Evolutionary conservation across 2,888 invertebrate species (phyloP).

Genomic region (Dorcus hopei): DNA sequence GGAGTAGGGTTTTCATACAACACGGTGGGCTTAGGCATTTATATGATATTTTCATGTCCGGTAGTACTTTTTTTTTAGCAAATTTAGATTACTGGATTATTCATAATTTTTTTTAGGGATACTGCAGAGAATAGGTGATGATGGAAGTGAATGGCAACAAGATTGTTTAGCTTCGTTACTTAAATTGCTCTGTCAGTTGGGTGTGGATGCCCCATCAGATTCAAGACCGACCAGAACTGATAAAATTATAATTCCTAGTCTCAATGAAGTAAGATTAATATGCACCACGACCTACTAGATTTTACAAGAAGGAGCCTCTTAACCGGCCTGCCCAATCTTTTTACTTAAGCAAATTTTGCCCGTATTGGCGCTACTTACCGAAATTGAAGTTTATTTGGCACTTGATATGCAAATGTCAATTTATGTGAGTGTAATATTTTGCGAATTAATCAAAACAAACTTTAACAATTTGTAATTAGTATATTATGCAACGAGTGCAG

Average conservation of each 20-base stretch:
- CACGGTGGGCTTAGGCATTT: slow-evolving; percentile 84
- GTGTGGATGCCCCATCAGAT: slow-evolving; percentile 59
- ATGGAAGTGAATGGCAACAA: slow-evolving; percentile 90
- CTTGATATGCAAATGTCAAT: too few species aligned
- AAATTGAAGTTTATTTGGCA: too few species aligned
- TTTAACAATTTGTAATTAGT: too few species aligned
- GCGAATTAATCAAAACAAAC: too few species aligned
- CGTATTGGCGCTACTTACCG: too few species aligned
- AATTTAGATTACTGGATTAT: background rate
- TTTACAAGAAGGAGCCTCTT: too few species aligned
- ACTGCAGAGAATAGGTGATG: slow-evolving; percentile 50
- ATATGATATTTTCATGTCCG: slow-evolving; percentile 90
- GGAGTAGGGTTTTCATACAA: slow-evolving; percentile 80
- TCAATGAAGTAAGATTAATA: slow-evolving; percentile 61
- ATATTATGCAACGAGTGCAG: too few species aligned
- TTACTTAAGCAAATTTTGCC: too few species aligned
- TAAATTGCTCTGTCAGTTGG: slow-evolving; percentile 82
- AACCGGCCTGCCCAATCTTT: too few species aligned
- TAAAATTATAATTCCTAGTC: slow-evolving; percentile 64
- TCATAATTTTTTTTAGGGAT: slow-evolving; percentile 17
- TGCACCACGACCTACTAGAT: background rate
- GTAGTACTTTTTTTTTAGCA: slow-evolving; percentile 40
- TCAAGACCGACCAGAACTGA: slow-evolving; percentile 51
- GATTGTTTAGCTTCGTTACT: slow-evolving; percentile 87
- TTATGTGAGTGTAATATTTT: too few species aligned